Conservation (phyloP, 2,797 vertebrate genomes). For the Pangasius mekongensis region DNA sequence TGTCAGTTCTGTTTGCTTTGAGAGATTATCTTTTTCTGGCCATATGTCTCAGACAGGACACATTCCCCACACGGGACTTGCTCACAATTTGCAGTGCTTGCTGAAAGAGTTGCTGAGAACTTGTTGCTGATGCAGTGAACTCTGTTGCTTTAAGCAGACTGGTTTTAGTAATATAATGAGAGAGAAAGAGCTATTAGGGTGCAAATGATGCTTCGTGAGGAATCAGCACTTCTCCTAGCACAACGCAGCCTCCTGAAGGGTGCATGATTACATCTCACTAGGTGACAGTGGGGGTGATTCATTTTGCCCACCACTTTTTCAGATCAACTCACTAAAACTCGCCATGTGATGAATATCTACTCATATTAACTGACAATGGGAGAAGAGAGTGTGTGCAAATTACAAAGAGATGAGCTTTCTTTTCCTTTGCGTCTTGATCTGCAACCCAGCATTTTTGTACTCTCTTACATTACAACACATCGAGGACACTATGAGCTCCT, state of each 20-base stretch:
- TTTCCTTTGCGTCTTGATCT: neutral
- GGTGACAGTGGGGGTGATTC: conserved; percentile 64
- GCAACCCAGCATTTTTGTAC: conserved; percentile 58
- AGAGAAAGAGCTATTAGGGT: conserved; percentile 54
- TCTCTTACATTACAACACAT: too few relatives aligned
- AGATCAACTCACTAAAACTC: conserved; percentile 67
- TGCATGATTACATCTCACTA: conserved; percentile 72
- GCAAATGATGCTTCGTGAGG: conserved; percentile 74
- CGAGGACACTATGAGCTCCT: neutral
- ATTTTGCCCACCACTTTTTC: conserved; percentile 66
- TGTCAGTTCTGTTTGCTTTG: conserved; percentile 54
- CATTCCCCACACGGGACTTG: conserved; percentile 33
- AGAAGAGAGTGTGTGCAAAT: conserved; percentile 30
- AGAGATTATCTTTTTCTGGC: conserved; percentile 49
- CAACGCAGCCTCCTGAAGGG: conserved; percentile 69
- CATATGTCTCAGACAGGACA: conserved; percentile 4
- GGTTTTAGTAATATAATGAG: conserved; percentile 64
- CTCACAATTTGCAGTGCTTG: conserved; percentile 45
- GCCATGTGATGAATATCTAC: conserved; percentile 65
- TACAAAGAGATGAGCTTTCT: neutral
- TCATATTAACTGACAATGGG: conserved; percentile 62
- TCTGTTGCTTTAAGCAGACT: conserved; percentile 71
- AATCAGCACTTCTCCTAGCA: conserved; percentile 68
- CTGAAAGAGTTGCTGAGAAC: conserved; percentile 49
- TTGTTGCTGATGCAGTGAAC: conserved; percentile 60